phyloP scores from a whole-genome alignment of 2,113 vertebrate species.

The Calonectris borealis region DNA sequence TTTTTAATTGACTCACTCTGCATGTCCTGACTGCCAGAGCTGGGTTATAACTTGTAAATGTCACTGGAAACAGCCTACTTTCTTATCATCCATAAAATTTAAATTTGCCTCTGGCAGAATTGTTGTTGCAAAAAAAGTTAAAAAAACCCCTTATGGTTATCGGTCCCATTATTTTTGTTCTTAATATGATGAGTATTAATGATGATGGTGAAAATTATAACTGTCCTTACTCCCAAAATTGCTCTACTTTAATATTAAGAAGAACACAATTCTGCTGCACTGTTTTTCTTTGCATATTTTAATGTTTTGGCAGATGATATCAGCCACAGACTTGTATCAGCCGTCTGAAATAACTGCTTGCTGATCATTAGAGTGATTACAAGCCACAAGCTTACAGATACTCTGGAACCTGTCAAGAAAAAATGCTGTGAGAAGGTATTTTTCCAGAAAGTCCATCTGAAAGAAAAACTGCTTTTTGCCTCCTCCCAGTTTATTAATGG shows the following conservation, averaged over 20 bases:
- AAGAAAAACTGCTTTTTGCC: background rate
- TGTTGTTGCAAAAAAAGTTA: background rate
- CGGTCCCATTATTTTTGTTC: background rate
- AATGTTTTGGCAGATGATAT: background rate
- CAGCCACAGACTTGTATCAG: background rate
- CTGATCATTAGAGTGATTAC: background rate
- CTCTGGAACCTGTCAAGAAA: background rate
- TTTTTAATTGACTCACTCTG: background rate
- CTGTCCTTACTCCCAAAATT: background rate
- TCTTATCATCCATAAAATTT: background rate
- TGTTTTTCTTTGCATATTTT: constrained; percentile 2
- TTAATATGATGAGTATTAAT: background rate
- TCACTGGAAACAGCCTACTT: background rate
- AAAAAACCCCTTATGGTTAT: background rate
- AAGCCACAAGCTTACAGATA: background rate
- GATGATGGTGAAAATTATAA: background rate
- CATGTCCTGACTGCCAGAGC: background rate
- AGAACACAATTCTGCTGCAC: background rate
- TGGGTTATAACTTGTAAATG: background rate
- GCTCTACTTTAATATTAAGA: background rate
- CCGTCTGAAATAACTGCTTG: background rate
- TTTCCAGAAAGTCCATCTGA: background rate
- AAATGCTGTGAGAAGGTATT: background rate
- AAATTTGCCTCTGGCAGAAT: background rate
- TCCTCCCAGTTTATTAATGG: background rate